Evolutionary conservation across 1,140 invertebrate species (phyloP).

Genomic region (Battus philenor): DNA sequence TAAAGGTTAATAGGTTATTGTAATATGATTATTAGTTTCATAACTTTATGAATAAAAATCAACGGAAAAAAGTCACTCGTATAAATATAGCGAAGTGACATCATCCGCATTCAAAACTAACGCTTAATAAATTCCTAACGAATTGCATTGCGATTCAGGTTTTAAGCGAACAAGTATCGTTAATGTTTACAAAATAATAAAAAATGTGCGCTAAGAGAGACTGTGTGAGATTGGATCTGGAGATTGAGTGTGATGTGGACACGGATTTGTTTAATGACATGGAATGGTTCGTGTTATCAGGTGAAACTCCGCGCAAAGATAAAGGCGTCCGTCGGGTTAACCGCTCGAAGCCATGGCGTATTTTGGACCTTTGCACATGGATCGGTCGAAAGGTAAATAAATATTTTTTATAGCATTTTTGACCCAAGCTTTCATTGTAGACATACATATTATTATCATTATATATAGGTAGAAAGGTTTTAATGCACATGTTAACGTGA

Average conservation of each 20-base stretch:
- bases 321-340: constrained; percentile 34
- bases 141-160: background rate
- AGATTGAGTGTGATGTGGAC: constrained; percentile 36
- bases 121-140: constrained; percentile 20
- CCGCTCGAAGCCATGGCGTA: constrained; percentile 41
- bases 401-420: too few relatives aligned
- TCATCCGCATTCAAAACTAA: constrained; percentile 42
- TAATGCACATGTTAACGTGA: too few relatives aligned
- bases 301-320: constrained; percentile 49
- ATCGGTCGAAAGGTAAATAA: constrained; percentile 59
- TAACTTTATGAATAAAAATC: too few relatives aligned
- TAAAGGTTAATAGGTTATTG: constrained; percentile 17
- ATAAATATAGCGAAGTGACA: constrained; percentile 47
- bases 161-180: background rate
- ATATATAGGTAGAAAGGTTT: too few relatives aligned
- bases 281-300: constrained; percentile 52
- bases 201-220: constrained; percentile 28
- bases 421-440: too few relatives aligned
- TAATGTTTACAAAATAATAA: background rate
- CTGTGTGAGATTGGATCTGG: constrained; percentile 40
- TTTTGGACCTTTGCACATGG: constrained; percentile 60
- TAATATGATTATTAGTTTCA: background rate
- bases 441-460: too few relatives aligned
- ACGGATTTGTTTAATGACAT: constrained; percentile 38
- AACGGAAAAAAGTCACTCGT: too few relatives aligned